Conservation (phyloP, 2,113 vertebrate genomes). For the Sula dactylatra region DNA sequence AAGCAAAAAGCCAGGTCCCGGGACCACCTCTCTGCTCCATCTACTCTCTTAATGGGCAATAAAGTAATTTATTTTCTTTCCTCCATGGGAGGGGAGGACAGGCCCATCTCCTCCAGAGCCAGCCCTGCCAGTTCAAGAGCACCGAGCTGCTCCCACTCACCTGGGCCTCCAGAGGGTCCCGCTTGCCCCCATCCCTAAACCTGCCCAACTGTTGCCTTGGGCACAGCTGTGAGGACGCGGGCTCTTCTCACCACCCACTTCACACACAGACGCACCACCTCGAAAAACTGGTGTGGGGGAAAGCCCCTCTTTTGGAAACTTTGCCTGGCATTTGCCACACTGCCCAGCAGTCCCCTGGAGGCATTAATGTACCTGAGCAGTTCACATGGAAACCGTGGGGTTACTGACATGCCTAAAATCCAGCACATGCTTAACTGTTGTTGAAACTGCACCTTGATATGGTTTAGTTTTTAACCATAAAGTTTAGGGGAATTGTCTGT, state of each 20-base stretch:
- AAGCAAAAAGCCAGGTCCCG: neutral
- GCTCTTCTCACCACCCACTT: neutral
- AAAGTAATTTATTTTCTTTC: neutral
- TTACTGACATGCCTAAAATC: fast-evolving
- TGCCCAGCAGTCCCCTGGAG: fast-evolving
- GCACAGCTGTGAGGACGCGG: fast-evolving
- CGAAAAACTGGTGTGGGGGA: fast-evolving
- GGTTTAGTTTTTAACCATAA: neutral
- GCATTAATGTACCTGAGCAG: fast-evolving
- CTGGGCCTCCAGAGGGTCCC: fast-evolving
- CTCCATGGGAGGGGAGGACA: neutral
- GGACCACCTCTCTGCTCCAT: fast-evolving
- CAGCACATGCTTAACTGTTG: neutral
- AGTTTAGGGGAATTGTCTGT: neutral
- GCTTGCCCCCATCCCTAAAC: too few species aligned
- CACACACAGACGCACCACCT: fast-evolving
- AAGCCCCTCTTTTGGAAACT: fast-evolving
- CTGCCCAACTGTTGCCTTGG: neutral
- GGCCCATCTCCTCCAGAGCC: neutral
- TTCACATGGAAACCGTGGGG: neutral
- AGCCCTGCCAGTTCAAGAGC: neutral
- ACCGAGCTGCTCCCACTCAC: fast-evolving
- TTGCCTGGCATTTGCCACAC: fast-evolving
- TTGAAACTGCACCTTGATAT: neutral
- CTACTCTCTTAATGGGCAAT: neutral